Evolutionary conservation across 2,888 invertebrate species (phyloP).

Genomic region (Atethmia centrago): DNA sequence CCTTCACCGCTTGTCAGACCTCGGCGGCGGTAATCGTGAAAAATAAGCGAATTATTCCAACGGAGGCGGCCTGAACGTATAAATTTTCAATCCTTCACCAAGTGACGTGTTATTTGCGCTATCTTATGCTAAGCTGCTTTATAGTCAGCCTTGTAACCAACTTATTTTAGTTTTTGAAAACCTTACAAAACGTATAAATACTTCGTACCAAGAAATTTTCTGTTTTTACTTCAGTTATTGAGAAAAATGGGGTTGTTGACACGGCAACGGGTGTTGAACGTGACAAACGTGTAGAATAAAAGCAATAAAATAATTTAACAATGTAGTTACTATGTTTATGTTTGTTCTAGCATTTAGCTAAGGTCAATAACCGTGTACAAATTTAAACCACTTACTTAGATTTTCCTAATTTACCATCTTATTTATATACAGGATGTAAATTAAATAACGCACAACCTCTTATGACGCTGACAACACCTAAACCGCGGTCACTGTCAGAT

Average conservation of each 20-base stretch:
- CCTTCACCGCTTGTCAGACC: slow-evolving; percentile 53
- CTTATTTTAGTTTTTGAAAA: slow-evolving; percentile 31
- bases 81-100: slow-evolving; percentile 74
- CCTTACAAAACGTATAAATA: slow-evolving; percentile 5
- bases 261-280: slow-evolving; percentile 17
- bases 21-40: slow-evolving; percentile 61
- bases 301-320: slow-evolving; percentile 31
- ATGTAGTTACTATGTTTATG: slow-evolving; percentile 25
- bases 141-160: slow-evolving; percentile 27
- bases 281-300: slow-evolving; percentile 23
- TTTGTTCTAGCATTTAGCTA: not conserved
- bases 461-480: too few relatives aligned
- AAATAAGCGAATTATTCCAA: slow-evolving; percentile 70
- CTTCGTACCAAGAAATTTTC: slow-evolving; percentile 4
- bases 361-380: slow-evolving; percentile 8
- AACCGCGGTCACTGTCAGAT: too few relatives aligned
- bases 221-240: slow-evolving; percentile 26
- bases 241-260: slow-evolving; percentile 44
- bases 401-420: too few relatives aligned
- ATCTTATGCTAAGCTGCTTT: slow-evolving; percentile 68
- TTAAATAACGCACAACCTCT: too few relatives aligned
- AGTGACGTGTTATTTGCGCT: slow-evolving; percentile 75
- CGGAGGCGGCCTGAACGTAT: slow-evolving; percentile 67
- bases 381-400: not conserved
- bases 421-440: too few relatives aligned